Percentiles rank a stretch among this genome's conserved stretches.
Evolutionary conservation across 1,140 invertebrate genomes (phyloP).

Genomic region (Sweltsa coloradensis): DNA sequence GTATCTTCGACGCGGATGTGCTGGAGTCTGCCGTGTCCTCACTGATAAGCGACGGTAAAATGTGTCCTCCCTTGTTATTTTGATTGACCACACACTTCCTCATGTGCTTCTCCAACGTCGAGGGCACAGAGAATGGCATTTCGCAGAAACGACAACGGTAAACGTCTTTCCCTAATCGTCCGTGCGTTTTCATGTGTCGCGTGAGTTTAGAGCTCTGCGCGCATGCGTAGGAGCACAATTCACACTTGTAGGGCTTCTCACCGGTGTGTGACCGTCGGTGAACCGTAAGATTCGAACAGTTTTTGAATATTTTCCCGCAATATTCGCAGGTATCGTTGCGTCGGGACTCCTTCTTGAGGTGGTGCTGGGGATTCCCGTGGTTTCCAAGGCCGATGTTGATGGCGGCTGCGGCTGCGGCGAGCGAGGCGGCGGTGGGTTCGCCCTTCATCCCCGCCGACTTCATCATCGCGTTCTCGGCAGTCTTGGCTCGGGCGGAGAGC

Average conservation of each 20-base stretch:
- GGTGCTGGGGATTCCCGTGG: slow-evolving; percentile 41
- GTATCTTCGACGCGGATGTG: no score
- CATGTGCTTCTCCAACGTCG: slow-evolving; percentile 99
- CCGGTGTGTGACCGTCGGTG: slow-evolving; percentile 94
- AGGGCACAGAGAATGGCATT: slow-evolving; percentile 99
- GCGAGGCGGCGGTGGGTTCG: slow-evolving; percentile 39
- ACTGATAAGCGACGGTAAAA: no score
- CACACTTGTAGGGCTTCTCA: slow-evolving; percentile 99
- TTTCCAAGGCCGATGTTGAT: slow-evolving; percentile 36
- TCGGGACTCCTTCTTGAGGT: slow-evolving; percentile 71
- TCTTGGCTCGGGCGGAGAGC: slow-evolving; percentile 31
- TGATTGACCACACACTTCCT: slow-evolving; percentile 98
- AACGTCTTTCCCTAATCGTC: slow-evolving; percentile 92
- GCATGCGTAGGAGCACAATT: slow-evolving; percentile 97
- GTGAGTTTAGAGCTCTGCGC: slow-evolving; percentile 98
- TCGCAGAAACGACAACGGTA: slow-evolving; percentile 98
- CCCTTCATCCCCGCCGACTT: slow-evolving; percentile 24
- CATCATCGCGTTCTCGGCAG: slow-evolving; percentile 19
- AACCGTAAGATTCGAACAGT: slow-evolving; percentile 95
- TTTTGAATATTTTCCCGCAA: slow-evolving; percentile 98
- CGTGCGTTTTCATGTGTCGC: slow-evolving; percentile 99
- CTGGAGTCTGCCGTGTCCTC: no score
- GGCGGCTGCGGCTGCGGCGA: slow-evolving; percentile 21
- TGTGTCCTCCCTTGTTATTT: slow-evolving; percentile 41
- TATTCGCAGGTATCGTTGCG: slow-evolving; percentile 96